phyloP scores from a whole-genome alignment of 2,888 invertebrate species.

The Sminthurinus aureus region DNA sequence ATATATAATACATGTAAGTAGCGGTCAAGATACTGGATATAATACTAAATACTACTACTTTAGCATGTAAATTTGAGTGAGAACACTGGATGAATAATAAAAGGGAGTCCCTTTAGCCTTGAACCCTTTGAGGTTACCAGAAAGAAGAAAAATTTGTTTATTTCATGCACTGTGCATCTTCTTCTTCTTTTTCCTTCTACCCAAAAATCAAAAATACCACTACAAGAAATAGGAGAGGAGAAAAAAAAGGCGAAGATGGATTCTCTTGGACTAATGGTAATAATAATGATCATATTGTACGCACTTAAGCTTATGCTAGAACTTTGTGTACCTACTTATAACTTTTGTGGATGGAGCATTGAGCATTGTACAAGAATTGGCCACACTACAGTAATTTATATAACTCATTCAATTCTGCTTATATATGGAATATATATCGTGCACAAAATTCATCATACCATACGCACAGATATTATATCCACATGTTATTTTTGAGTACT shows the following conservation, averaged over 20 bases:
- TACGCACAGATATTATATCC: too few relatives aligned
- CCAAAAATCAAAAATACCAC: conserved; percentile 11
- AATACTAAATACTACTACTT: neutral
- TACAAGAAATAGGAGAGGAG: neutral
- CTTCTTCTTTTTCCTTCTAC: neutral
- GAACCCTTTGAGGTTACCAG: conserved; percentile 35
- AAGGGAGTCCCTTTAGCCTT: conserved; percentile 29
- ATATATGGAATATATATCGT: too few relatives aligned
- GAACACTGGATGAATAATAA: neutral
- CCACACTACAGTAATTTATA: too few relatives aligned
- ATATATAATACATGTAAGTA: neutral
- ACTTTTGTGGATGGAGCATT: too few relatives aligned
- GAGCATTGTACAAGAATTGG: too few relatives aligned
- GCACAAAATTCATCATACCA: too few relatives aligned
- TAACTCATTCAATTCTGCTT: too few relatives aligned
- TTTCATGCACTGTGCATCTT: conserved; percentile 24
- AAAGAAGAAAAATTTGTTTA: conserved; percentile 37
- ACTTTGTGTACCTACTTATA: too few relatives aligned
- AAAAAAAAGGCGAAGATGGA: neutral
- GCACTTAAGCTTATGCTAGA: too few relatives aligned
- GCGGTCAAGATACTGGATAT: neutral
- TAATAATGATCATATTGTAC: too few relatives aligned
- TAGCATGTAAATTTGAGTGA: neutral
- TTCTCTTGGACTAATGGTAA: neutral
- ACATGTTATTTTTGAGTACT: too few relatives aligned